Conservation (phyloP, 2,797 vertebrate genomes). For the Macropodus opercularis region DNA sequence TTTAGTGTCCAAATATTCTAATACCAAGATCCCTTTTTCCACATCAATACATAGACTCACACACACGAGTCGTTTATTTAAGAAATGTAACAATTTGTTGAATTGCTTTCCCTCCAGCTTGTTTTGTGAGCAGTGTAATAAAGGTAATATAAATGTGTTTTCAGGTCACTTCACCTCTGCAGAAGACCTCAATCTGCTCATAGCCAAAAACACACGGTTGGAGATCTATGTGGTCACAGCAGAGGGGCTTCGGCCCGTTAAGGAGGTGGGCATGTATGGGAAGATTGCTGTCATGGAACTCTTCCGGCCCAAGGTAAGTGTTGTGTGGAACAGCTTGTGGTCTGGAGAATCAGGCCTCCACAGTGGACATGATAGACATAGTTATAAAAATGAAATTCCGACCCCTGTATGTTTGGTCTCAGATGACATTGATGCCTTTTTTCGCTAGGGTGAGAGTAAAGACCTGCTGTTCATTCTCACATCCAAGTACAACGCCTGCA, state of each 20-base stretch:
- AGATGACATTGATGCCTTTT: background rate
- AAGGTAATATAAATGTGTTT: slow-evolving; percentile 4
- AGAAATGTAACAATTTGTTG: no score
- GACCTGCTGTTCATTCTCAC: slow-evolving; percentile 97
- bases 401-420: background rate
- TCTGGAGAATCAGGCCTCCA: background rate
- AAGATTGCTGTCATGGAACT: slow-evolving; percentile 99
- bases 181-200: slow-evolving; percentile 95
- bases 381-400: slow-evolving; percentile 1
- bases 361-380: no score
- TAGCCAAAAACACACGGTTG: slow-evolving; percentile 97
- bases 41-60: no score
- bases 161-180: slow-evolving; percentile 96
- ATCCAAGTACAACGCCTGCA: slow-evolving; percentile 98
- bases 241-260: slow-evolving; percentile 94
- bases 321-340: background rate
- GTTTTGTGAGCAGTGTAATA: background rate
- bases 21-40: no score
- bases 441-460: slow-evolving; percentile 92
- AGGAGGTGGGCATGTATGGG: slow-evolving; percentile 98
- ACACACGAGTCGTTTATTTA: no score
- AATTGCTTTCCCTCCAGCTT: background rate
- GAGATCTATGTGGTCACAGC: slow-evolving; percentile 98
- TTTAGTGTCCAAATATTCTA: no score
- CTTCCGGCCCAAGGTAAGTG: slow-evolving; percentile 93